These are phyloP conservation scores for Palythoa heliodiscus DNA, from an alignment of 92 coral and sea anemone genomes.

Conservation along the genomic window DNA sequence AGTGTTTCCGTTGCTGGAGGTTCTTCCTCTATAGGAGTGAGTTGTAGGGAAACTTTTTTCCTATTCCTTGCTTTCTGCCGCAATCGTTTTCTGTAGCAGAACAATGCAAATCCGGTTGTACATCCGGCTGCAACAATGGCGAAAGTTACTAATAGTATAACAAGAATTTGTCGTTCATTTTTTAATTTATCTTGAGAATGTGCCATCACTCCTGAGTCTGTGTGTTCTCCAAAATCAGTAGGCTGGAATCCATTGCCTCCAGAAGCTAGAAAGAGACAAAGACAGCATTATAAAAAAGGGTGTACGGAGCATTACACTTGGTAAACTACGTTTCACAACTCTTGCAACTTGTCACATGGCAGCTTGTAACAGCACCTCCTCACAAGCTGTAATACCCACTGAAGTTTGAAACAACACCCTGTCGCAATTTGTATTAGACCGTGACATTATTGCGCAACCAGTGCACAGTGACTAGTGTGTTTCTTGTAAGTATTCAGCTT, in stretches of 20 bases:
- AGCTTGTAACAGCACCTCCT: no score
- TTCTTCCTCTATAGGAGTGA: conserved; percentile 19
- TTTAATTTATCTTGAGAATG: conserved; percentile 8
- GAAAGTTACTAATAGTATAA: conserved; percentile 50
- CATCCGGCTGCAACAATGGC: conserved; percentile 49
- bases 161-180: conserved; percentile 23
- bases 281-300: not conserved
- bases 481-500: no score
- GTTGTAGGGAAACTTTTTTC: conserved; percentile 25
- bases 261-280: not conserved
- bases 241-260: not conserved
- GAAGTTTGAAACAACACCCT: no score
- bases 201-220: not conserved
- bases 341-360: no score
- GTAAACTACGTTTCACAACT: no score
- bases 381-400: no score
- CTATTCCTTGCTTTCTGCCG: conserved; percentile 25
- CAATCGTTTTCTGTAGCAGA: conserved; percentile 69
- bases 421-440: no score
- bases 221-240: not conserved
- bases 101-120: conserved; percentile 48
- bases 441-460: no score
- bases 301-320: no score
- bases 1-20: conserved; percentile 43
- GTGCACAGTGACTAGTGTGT: no score